Evolutionary conservation across 2,113 vertebrate species (phyloP), one percentile per base, ranked within the genome.

Genomic region (Gnathonemus echidnorhynchus): DNA sequence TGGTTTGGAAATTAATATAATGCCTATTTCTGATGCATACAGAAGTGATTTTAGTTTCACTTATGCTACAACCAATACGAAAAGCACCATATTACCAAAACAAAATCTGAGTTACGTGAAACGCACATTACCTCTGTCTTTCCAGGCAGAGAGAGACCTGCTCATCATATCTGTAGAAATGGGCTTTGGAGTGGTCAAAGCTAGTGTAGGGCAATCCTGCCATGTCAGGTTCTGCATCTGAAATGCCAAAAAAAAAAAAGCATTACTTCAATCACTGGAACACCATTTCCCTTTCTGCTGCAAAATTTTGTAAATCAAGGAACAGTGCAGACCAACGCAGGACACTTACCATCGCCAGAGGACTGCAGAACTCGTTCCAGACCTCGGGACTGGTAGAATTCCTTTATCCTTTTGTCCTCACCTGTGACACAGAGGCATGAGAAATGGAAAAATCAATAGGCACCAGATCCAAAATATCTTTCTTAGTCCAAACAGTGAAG

Each of bases 161-260:
- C 93, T 99, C 98, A 6, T 99, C 98, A 0, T 99, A 99, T 95
- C 97, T 97, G 93, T 99, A 99, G 91, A 99, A 99, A 92, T 99
- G 98, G 17, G 98, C 98, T 39, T 98, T 98, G 0, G 98, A 98
- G 92, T 99, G 97, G 92, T 99, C 98, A 0, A 99, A 99, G 91
- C 97, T 97, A 80, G 97, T 98, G 94, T 97, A 98, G 0, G 98
- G 98, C 91, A 98, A 96, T 91, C 97, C 97, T 88, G 97, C 93
- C 74, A 96, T 95, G 91, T 98, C 97, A 0, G 97, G 96, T 48
- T 98, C 94, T 0, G 96, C 95, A 90, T 98, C 98, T 99, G 91
- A 85, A 90, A 83, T 24, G 90, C 0, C 39, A 83, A 52, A 24
- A 27, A 89, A 49, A 50, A 88, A 0, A 85, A 90, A 70, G 85